phyloP scores from a whole-genome alignment of 2,888 invertebrate genomes.

The Nomada goodeniana region DNA sequence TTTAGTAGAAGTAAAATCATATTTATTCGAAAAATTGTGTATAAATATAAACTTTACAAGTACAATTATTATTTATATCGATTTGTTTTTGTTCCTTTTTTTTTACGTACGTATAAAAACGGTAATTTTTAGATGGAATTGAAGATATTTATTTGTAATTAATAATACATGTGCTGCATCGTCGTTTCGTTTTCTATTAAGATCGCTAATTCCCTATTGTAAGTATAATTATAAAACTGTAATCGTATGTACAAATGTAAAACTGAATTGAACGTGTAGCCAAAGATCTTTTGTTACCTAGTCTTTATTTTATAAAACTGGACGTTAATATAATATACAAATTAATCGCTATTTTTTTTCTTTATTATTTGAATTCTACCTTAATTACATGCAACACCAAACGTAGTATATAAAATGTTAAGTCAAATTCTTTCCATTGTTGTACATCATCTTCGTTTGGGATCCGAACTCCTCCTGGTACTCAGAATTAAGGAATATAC shows the following conservation, averaged over 20 bases:
- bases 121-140: constrained; percentile 3
- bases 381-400: constrained; percentile 84
- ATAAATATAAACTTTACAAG: constrained; percentile 4
- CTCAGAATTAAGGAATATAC: constrained; percentile 75
- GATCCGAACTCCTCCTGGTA: constrained; percentile 83
- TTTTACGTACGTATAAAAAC: too few species aligned
- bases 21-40: neutral
- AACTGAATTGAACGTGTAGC: constrained; percentile 58
- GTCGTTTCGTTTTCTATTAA: constrained; percentile 37
- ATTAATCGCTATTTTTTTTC: constrained; percentile 79
- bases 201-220: constrained; percentile 32
- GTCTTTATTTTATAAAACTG: constrained; percentile 80
- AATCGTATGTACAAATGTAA: constrained; percentile 50
- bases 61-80: constrained; percentile 1
- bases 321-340: constrained; percentile 82
- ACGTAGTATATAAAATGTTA: constrained; percentile 83
- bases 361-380: constrained; percentile 79
- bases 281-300: constrained; percentile 62
- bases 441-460: constrained; percentile 83
- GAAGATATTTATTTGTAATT: constrained; percentile 13
- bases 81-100: neutral
- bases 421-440: constrained; percentile 78
- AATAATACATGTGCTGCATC: constrained; percentile 1
- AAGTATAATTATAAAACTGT: constrained; percentile 43
- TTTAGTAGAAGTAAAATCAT: constrained; percentile 1